A percentile compares a stretch with the other conserved stretches of the same genome.
Evolutionary conservation across 2,113 vertebrate species (phyloP).

Genomic region (Zosterops japonicus): DNA sequence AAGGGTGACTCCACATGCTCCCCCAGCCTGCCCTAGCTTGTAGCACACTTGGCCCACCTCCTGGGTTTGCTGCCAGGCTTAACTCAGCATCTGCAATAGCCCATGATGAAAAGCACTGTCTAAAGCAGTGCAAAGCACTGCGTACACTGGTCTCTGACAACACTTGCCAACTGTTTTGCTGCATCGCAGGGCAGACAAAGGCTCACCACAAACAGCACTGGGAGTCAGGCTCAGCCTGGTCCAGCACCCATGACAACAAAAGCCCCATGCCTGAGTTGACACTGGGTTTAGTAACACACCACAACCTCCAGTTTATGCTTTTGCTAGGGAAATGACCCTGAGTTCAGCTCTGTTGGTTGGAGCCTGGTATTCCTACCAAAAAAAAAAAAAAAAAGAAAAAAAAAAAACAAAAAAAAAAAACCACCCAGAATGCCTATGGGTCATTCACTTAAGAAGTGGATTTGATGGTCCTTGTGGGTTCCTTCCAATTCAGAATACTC

Average conservation of each 20-base stretch:
- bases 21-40: not conserved
- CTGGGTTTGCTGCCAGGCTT: not conserved
- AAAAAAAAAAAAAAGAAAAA: not conserved
- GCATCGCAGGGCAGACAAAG: not conserved
- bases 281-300: not conserved
- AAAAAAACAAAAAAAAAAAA: not conserved
- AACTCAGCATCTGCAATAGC: not conserved
- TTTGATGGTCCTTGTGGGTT: not conserved
- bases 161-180: not conserved
- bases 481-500: not conserved
- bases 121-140: not conserved
- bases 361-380: not conserved
- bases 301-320: not conserved
- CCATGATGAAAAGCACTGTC: not conserved
- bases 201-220: not conserved
- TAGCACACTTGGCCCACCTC: not conserved
- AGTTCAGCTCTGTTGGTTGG: not conserved
- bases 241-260: not conserved
- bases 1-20: not conserved
- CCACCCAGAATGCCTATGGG: not conserved
- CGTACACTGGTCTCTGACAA: not conserved
- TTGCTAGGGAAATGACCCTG: not conserved
- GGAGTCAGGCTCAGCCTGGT: not conserved
- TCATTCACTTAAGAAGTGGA: not conserved
- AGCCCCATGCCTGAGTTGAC: rapidly evolving